Conservation (phyloP, 2,888 invertebrate species). For the Ephialtes manifestator region DNA sequence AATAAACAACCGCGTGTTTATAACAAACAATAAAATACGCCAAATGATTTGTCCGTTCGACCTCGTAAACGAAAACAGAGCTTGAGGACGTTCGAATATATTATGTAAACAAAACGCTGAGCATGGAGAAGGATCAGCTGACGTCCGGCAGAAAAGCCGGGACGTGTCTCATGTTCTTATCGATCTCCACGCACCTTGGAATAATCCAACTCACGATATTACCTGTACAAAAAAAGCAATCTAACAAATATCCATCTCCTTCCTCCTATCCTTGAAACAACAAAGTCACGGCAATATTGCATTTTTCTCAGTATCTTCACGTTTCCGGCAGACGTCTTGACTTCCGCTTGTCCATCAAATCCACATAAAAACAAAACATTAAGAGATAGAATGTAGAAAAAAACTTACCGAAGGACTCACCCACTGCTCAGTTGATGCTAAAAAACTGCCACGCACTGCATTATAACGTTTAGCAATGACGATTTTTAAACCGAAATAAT, state of each 20-base stretch:
- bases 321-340: background rate
- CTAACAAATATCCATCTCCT: background rate
- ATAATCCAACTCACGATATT: background rate
- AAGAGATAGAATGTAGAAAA: background rate
- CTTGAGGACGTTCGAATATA: background rate
- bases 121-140: conserved; percentile 36
- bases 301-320: too few relatives aligned
- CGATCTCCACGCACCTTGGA: conserved; percentile 25
- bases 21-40: background rate
- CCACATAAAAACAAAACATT: background rate
- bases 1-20: background rate
- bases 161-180: conserved; percentile 20
- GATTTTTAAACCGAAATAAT: background rate
- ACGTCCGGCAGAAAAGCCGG: conserved; percentile 12
- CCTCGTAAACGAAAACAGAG: background rate
- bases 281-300: background rate
- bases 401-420: conserved; percentile 80
- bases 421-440: conserved; percentile 81
- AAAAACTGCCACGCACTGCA: conserved; percentile 82
- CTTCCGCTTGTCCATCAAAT: background rate
- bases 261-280: background rate
- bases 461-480: conserved; percentile 68
- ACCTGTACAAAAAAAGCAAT: background rate
- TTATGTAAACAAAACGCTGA: conserved; percentile 36
- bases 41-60: background rate